Base-by-base conservation (phyloP, 2,113 vertebrate species). In the Mixornis gularis region DNA sequence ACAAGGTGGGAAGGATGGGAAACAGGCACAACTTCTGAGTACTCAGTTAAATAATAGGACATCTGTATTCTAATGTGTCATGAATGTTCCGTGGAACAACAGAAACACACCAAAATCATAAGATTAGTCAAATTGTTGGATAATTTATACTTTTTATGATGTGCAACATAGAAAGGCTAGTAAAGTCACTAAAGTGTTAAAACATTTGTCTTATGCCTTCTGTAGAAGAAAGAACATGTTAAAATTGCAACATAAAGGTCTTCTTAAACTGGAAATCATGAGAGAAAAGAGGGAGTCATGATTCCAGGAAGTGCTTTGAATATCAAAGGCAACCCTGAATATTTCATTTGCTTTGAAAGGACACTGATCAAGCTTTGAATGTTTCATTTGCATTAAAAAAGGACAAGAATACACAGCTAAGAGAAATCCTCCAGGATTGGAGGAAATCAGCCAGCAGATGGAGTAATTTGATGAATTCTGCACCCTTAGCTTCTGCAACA, bases 281-380 rank as follows among this genome's bases (percentile, higher is more conserved):
- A 93, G 36, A 87, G 70, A 92, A 91, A 87, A 79, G 82, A 91
- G 53, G 41, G 58, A 93, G 78, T 85, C 81, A 43, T 89, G 78
- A 82, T 95, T 95, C 93, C 78, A 89, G 89, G 80, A 92, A 94
- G 70, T 79, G 79, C 91, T 96, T 95, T 96, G 89, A 96, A 95
- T 95, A 94, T 96, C 95, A 96, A 96, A 96, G 82, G 78, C 58
- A 87, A 82, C 17, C 73, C 90, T 95, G 95, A 96, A 96, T 95
- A 91, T 95, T 96, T 94, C 87, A 93, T 92, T 92, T 94, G 66
- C 89, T 92, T 91, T 96, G 93, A 95, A 96, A 96, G 95, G 93
- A 94, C 85, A 92, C 78, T 94, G 94, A 96, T 96, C 87, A 92
- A 89, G 93, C 93, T 82, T 72, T 91, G 94, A 94, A 93, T 92